Evolutionary conservation across 2,888 invertebrate genomes (phyloP).

Genomic region (Tenodera sinensis): DNA sequence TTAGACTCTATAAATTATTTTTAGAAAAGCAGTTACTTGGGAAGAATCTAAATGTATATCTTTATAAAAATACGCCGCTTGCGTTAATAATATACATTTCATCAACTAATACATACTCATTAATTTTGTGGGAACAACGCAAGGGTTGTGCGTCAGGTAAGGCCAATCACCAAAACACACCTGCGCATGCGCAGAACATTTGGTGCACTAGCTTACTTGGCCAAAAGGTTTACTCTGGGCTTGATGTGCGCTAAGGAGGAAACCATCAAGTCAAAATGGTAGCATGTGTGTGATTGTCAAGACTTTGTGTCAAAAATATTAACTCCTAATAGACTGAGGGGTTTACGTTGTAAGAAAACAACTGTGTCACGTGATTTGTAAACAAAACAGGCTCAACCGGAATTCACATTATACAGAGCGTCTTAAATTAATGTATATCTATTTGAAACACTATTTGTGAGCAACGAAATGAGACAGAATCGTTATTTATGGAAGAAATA

Average conservation of each 20-base stretch:
- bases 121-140: neutral
- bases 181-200: neutral
- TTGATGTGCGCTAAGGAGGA: neutral
- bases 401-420: too few species aligned
- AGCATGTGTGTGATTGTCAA: too few species aligned
- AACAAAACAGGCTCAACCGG: too few species aligned
- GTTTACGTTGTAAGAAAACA: too few species aligned
- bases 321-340: too few species aligned
- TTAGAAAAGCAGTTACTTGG: neutral
- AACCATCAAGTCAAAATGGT: neutral
- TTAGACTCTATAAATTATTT: neutral
- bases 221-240: too few species aligned
- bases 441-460: too few species aligned
- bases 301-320: too few species aligned
- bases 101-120: neutral
- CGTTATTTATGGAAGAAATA: too few species aligned
- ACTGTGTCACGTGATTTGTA: too few species aligned
- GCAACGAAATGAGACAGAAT: too few species aligned
- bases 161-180: neutral
- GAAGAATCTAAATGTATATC: neutral
- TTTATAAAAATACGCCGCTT: neutral
- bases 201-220: neutral
- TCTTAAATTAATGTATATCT: too few species aligned
- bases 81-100: neutral
- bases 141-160: neutral